Percentiles rank a stretch among this genome's conserved stretches.
Evolutionary conservation across 2,797 vertebrate species (phyloP).

Genomic region (Rhabdomys pumilio): DNA sequence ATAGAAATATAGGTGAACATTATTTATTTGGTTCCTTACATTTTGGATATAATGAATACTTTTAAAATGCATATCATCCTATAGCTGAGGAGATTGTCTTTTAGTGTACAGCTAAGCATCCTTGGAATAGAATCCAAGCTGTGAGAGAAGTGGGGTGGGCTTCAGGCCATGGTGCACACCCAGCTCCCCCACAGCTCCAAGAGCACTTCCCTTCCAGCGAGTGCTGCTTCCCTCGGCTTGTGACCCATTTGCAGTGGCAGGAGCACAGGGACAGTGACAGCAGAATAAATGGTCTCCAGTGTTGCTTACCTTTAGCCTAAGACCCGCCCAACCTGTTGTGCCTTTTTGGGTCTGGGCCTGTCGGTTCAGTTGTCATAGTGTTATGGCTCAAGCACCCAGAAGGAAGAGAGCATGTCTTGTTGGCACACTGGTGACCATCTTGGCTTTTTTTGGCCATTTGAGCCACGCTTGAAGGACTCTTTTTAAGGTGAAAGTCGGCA

Average conservation of each 20-base stretch:
- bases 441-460: background rate
- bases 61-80: background rate
- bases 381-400: background rate
- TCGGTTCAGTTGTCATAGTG: background rate
- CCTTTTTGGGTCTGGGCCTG: background rate
- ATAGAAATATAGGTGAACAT: background rate
- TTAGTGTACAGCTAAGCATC: background rate
- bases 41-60: slow-evolving; percentile 21
- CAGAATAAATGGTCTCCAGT: background rate
- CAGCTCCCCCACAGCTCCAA: background rate
- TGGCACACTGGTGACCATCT: background rate
- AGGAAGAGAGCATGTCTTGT: background rate
- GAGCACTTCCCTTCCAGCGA: background rate
- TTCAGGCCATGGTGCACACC: background rate
- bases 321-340: background rate
- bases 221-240: background rate
- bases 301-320: slow-evolving; percentile 10
- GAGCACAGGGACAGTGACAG: background rate
- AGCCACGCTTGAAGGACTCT: background rate
- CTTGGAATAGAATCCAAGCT: slow-evolving; percentile 11
- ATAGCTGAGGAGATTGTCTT: slow-evolving; percentile 44
- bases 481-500: background rate
- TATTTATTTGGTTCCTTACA: slow-evolving; percentile 52
- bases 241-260: background rate
- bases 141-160: background rate